Evolutionary conservation across 2,113 vertebrate species (phyloP), one percentile per base, ranked within the genome.

Genomic region (Oenanthe oenanthe): DNA sequence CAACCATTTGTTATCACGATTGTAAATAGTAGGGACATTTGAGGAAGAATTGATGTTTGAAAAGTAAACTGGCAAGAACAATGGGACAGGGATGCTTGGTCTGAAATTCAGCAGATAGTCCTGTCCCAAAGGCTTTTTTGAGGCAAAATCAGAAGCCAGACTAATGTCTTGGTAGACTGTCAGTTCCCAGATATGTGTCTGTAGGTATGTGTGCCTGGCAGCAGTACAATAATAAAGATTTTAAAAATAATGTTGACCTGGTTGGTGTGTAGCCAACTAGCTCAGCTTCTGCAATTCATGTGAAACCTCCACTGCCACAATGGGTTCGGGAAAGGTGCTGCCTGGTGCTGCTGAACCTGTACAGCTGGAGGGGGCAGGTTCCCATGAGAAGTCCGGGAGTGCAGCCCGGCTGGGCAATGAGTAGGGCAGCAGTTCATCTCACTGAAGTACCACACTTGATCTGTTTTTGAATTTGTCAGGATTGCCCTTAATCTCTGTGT

Each of bases 401-500:
- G 42, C 67, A 51, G 67, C 26, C 54, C 15, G 48, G 3, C 47
- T 7, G 5, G 38, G 18, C 38, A 20, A 14, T 80, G 45, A 38
- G 17, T 48, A 71, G 81, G 68, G 28, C 92, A 91, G 82, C 13
- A 1, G n/a, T 45, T 74, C 72, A 42, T 87, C 54, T 63, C 7
- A 0, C 62, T 6, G 1, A 51, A 48, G 53, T 7, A 32, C 60
- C 4, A 2, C 24, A 17, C 47, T 90, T 82, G 65, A 61, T 94
- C 66, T 57, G 31, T 1, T 40, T 93, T 74, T 57, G 78, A 90
- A 71, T 96, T 65, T 79, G 83, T 60, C 15, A 4, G 71, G 88
- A 78, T 89, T 80, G 53, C 68, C 90, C 87, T 89, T 93, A 85
- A 68, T 77, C 61, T 71, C 29, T 42, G 54, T 61, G 75, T 74